These are phyloP conservation scores for Heliothis peltigera DNA, from an alignment of 2,888 invertebrate genomes.

Conservation along the genomic window DNA sequence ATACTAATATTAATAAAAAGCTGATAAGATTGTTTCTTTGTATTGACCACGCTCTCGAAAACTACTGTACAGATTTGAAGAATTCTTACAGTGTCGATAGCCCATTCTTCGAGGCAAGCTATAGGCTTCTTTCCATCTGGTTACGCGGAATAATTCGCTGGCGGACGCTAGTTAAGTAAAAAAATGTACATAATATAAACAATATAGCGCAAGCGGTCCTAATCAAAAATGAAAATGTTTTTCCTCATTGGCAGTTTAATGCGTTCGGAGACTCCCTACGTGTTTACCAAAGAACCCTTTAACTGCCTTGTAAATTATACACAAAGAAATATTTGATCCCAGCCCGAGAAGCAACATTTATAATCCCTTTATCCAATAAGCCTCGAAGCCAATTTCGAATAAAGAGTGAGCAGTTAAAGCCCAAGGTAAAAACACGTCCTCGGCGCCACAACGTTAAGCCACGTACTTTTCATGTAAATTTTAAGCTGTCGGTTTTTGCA, in stretches of 20 bases:
- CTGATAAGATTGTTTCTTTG: no score
- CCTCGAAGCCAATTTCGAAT: slow-evolving; percentile 77
- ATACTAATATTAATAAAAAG: no score
- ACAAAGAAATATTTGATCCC: slow-evolving; percentile 63
- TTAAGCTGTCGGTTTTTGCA: slow-evolving; percentile 77
- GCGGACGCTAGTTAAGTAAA: no score
- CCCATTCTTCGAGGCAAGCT: no score
- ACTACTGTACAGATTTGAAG: no score
- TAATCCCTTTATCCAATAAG: slow-evolving; percentile 79
- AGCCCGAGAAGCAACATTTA: slow-evolving; percentile 68
- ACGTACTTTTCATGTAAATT: slow-evolving; percentile 81
- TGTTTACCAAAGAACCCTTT: slow-evolving; percentile 21
- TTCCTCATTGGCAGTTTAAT: not conserved
- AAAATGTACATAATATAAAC: no score
- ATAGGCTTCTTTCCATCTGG: no score
- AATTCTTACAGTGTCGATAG: no score
- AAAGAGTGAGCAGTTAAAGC: slow-evolving; percentile 79
- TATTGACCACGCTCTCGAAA: no score
- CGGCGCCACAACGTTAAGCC: slow-evolving; percentile 70
- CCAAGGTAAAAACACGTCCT: slow-evolving; percentile 77
- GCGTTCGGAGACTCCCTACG: slow-evolving; percentile 1
- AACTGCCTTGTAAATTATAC: slow-evolving; percentile 35
- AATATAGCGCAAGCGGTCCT: not conserved
- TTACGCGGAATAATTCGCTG: no score
- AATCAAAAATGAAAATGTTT: slow-evolving; percentile 3